Evolutionary conservation across 2,888 invertebrate species (phyloP), one percentile per base, ranked within the genome.

Genomic region (Eristalis tenax): DNA sequence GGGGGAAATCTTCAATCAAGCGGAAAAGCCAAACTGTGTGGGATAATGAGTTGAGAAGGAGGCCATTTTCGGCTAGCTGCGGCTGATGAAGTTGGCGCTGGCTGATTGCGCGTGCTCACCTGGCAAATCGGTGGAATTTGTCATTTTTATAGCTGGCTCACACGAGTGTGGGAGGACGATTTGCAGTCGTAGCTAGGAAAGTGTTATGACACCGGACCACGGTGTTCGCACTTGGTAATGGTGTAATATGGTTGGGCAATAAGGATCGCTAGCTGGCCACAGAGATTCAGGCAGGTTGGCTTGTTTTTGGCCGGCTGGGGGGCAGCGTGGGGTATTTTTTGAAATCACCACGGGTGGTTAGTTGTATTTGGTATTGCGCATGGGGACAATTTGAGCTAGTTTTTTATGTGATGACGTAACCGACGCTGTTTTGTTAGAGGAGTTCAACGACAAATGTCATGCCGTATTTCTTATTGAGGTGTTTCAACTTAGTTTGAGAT

Each of bases 111-210:
- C 71, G 75, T 83, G 78, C 78, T 83, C 65, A 56, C 26, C 75
- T 70, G 50, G 59, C 73, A 73, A 87, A 87, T 83, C 76, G 79
- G 43, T 43, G 68, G 73, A 69, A 87, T 87, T 87, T 87, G 87
- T 87, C 87, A 87, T 83, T 83, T 83, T 87, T 76, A 87, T 80
- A 63, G 83, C 79, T 10, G 70, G 64, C 79, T 64, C 1, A 15
- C 18, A 28, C 4, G 63, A 23, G 87, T 43, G 87, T 83, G 73
- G 87, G 83, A 76, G 87, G 71, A 83, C 79, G 76, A 87, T 87
- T 87, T 87, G 83, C 65, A 73, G 69, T 64, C 76, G 75, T 65
- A 82, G 82, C 82, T 70, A 59, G 63, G 82, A 40, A 74, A 11
- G 66, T 75, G 71, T 86, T 86, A 75, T 86, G 86, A 83, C 86